Conservation (phyloP, 2,797 vertebrate species). For the Phataginus tetradactyla region DNA sequence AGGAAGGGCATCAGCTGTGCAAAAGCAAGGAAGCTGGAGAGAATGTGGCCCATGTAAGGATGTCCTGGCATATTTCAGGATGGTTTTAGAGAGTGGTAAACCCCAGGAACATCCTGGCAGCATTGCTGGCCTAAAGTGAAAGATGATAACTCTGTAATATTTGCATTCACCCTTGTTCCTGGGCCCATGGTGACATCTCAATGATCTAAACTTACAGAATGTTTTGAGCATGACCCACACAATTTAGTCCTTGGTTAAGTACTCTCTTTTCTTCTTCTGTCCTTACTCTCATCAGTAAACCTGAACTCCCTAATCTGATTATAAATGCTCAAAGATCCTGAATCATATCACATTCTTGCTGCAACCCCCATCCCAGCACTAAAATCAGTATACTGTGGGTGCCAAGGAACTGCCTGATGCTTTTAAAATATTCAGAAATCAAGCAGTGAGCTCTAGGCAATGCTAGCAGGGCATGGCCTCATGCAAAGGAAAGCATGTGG, state of each 20-base stretch:
- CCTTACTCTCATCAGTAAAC: constrained; percentile 10
- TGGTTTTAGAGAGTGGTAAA: neutral
- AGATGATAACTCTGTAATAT: neutral
- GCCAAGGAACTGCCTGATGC: neutral
- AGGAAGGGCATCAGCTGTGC: neutral
- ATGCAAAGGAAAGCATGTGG: neutral
- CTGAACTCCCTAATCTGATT: neutral
- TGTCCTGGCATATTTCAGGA: neutral
- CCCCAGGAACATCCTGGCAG: neutral
- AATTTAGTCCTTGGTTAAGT: constrained; percentile 24
- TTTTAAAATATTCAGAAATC: constrained; percentile 55
- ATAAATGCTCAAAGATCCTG: constrained; percentile 16
- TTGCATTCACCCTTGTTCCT: neutral
- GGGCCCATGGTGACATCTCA: neutral
- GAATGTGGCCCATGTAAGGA: neutral
- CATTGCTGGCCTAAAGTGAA: neutral
- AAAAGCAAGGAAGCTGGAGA: neutral
- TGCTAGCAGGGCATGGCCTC: neutral
- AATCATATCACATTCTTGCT: constrained; percentile 5
- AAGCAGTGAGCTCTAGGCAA: neutral
- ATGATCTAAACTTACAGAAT: constrained; percentile 1
- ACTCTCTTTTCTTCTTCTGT: neutral
- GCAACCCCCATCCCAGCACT: neutral
- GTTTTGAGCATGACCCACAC: neutral
- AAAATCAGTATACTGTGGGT: neutral